Evolutionary conservation across 2,888 invertebrate genomes (phyloP).

Genomic region (Stenotaenia linearis): DNA sequence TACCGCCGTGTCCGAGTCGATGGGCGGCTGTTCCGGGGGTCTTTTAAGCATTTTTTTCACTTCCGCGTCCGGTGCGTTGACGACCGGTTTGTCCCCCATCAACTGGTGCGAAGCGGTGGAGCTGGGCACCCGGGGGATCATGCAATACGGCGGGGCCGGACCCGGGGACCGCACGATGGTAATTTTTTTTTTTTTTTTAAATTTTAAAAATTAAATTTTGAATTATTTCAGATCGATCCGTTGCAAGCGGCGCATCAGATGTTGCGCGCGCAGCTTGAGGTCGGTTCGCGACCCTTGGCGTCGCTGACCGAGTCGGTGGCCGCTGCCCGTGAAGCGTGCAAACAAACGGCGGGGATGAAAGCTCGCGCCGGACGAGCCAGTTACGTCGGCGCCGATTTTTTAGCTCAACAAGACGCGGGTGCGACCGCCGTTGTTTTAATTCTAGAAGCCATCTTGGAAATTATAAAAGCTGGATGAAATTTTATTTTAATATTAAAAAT

Average conservation of each 20-base stretch:
- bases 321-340: constrained; percentile 45
- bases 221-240: constrained; percentile 53
- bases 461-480: not conserved
- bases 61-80: constrained; percentile 51
- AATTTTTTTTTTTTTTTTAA: constrained; percentile 27
- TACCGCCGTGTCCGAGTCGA: constrained; percentile 47
- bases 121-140: constrained; percentile 56
- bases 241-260: constrained; percentile 41
- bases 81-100: constrained; percentile 27
- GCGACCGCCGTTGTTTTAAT: constrained; percentile 47
- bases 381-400: constrained; percentile 55
- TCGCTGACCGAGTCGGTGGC: constrained; percentile 37
- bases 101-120: constrained; percentile 56
- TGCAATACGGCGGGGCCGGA: constrained; percentile 65
- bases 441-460: constrained; percentile 32
- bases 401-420: constrained; percentile 50
- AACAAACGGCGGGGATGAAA: constrained; percentile 47
- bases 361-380: constrained; percentile 66
- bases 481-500: not conserved
- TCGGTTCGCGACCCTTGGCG: not conserved
- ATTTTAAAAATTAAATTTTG: not conserved
- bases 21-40: constrained; percentile 76
- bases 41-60: constrained; percentile 71
- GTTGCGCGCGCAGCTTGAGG: not conserved
- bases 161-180: constrained; percentile 74